Evolutionary conservation across 2,113 vertebrate genomes (phyloP).

Genomic region (Chionodraco myersi): DNA sequence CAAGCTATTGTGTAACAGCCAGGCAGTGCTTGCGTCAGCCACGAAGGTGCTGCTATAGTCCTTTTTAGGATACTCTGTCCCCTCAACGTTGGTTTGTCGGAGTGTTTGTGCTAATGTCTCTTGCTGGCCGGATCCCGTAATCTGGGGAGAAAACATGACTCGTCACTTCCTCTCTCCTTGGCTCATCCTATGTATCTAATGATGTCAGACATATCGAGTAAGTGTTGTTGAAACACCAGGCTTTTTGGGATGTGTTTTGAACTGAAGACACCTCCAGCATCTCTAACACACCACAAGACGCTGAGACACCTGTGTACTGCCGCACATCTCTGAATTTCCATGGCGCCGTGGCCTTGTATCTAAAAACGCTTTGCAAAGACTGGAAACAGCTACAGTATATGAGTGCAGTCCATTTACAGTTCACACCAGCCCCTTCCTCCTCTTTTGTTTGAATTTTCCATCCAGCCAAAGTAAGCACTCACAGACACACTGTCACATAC

Average conservation of each 20-base stretch:
- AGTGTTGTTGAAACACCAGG: conserved; percentile 39
- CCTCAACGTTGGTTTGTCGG: conserved; percentile 29
- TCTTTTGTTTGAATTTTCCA: conserved; percentile 7
- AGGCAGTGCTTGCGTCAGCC: background rate
- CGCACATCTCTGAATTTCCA: background rate
- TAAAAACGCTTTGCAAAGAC: no score
- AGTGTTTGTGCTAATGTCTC: conserved; percentile 25
- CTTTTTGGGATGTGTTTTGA: conserved; percentile 17
- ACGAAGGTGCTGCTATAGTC: background rate
- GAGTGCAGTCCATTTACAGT: background rate
- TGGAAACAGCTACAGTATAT: no score
- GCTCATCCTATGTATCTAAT: conserved; percentile 24
- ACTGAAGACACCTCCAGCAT: conserved; percentile 11
- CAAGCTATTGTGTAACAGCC: background rate
- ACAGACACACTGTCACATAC: conserved; percentile 51
- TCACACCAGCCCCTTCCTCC: background rate
- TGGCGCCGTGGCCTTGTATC: no score
- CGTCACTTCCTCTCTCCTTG: conserved; percentile 50
- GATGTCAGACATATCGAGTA: conserved; percentile 58
- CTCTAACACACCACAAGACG: conserved; percentile 12
- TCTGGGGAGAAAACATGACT: conserved; percentile 55
- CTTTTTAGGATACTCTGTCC: conserved; percentile 14
- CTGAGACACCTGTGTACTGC: conserved; percentile 16
- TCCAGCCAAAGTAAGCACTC: conserved; percentile 54
- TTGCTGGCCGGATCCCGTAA: conserved; percentile 1